Conservation (phyloP, 2,113 vertebrate species). For the Bambusicola thoracicus region DNA sequence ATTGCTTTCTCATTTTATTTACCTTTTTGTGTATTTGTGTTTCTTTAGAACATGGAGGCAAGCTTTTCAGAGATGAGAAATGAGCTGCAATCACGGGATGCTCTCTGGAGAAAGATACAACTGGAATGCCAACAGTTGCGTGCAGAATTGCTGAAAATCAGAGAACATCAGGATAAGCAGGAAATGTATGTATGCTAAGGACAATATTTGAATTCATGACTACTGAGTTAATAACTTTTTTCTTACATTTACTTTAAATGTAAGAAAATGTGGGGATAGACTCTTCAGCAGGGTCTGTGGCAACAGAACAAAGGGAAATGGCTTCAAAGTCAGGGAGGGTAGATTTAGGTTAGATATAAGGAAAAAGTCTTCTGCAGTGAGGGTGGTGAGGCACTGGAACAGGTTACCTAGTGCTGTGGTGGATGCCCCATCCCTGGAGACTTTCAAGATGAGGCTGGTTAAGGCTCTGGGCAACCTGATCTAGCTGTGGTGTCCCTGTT, state of each 20-base stretch:
- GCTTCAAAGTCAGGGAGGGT: too few species aligned
- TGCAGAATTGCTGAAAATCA: conserved; percentile 70
- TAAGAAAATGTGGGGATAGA: too few species aligned
- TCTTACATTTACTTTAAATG: not conserved
- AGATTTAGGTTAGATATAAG: too few species aligned
- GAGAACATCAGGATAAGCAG: conserved; percentile 48
- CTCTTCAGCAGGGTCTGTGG: too few species aligned
- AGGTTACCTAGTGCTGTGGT: too few species aligned
- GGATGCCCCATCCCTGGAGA: too few species aligned
- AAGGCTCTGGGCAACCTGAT: too few species aligned
- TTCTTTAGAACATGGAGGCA: conserved; percentile 77
- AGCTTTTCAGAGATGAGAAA: conserved; percentile 74
- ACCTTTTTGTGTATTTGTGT: conserved; percentile 38
- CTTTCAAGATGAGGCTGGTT: too few species aligned
- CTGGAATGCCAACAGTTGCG: conserved; percentile 73
- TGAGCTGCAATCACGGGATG: conserved; percentile 76
- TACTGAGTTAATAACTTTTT: not conserved
- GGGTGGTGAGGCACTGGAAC: too few species aligned
- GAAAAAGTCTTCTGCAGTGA: too few species aligned
- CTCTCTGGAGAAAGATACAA: conserved; percentile 74
- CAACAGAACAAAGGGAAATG: too few species aligned
- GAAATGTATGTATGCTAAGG: conserved; percentile 65
- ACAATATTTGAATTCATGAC: not conserved
- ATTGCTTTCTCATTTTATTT: not conserved
- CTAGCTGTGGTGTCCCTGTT: too few species aligned